Percentiles rank a stretch among this genome's conserved stretches.
Evolutionary conservation across 1,140 invertebrate species (phyloP).

Genomic region (Temnothorax nylanderi): DNA sequence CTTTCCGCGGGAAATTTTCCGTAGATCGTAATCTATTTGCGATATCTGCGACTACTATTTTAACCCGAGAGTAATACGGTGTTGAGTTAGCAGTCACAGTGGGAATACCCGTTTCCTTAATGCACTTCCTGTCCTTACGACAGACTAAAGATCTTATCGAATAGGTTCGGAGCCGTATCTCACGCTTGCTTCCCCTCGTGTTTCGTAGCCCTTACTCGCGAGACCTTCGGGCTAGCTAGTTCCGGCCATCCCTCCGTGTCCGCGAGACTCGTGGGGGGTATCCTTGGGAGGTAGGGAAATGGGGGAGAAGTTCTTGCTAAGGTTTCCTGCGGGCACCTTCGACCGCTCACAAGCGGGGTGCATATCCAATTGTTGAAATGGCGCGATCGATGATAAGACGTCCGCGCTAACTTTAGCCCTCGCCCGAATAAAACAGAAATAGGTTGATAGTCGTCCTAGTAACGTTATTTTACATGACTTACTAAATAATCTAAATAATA

Average conservation of each 20-base stretch:
- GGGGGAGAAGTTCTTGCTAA: constrained; percentile 57
- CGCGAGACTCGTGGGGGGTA: constrained; percentile 59
- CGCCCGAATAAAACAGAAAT: constrained; percentile 13
- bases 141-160: constrained; percentile 69
- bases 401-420: constrained; percentile 13
- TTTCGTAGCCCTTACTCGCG: constrained; percentile 65
- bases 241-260: constrained; percentile 73
- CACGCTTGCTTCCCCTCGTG: constrained; percentile 66
- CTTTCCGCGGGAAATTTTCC: constrained; percentile 43
- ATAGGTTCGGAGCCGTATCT: constrained; percentile 64
- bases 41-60: constrained; percentile 21
- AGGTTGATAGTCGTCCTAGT: not conserved
- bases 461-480: not conserved
- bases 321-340: constrained; percentile 51
- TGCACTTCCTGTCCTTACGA: constrained; percentile 66
- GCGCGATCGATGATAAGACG: constrained; percentile 48
- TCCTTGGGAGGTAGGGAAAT: constrained; percentile 54
- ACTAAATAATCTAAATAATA: not conserved
- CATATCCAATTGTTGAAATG: constrained; percentile 58
- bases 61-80: constrained; percentile 19
- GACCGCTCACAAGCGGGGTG: constrained; percentile 25
- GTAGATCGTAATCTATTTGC: constrained; percentile 23
- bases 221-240: constrained; percentile 63
- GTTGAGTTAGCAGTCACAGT: constrained; percentile 55
- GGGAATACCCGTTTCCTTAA: constrained; percentile 65